Conservation (phyloP, 2,888 invertebrate genomes). For the Scaptomyza parva region DNA sequence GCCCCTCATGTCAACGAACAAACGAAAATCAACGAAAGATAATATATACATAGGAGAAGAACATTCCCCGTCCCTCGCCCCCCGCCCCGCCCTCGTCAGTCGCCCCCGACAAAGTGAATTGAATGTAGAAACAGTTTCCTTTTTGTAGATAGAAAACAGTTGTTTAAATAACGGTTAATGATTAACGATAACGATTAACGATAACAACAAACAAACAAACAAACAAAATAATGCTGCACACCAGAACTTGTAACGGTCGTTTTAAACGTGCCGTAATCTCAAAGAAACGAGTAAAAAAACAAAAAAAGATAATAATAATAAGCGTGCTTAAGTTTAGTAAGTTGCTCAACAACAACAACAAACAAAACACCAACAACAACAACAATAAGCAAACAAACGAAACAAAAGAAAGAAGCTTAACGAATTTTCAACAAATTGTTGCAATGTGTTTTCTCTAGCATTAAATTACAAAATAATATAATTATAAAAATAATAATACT, state of each 20-base stretch:
- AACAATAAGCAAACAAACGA: conserved; percentile 27
- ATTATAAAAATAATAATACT: conserved; percentile 47
- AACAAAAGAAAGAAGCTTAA: conserved; percentile 61
- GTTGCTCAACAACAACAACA: conserved; percentile 63
- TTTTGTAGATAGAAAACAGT: conserved; percentile 76
- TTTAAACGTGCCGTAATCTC: conserved; percentile 67
- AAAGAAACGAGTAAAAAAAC: conserved; percentile 66
- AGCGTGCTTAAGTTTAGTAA: conserved; percentile 57
- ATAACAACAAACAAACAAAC: conserved; percentile 40
- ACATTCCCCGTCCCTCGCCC: conserved; percentile 56
- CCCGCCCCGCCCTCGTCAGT: conserved; percentile 32
- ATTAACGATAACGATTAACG: conserved; percentile 33
- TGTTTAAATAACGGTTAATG: conserved; percentile 53
- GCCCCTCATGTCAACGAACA: neutral
- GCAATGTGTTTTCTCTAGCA: conserved; percentile 75
- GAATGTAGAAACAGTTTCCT: conserved; percentile 65
- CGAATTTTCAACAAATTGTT: conserved; percentile 80
- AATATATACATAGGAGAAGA: conserved; percentile 26
- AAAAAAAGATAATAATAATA: conserved; percentile 50
- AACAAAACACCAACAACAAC: conserved; percentile 40
- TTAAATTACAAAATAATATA: conserved; percentile 61
- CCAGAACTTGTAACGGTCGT: conserved; percentile 61
- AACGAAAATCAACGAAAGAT: conserved; percentile 1
- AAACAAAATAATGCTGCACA: conserved; percentile 32
- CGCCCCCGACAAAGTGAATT: conserved; percentile 52